Evolutionary conservation across 2,113 vertebrate species (phyloP), one percentile per base, ranked within the genome.

Genomic region (Daubentonia madagascariensis): DNA sequence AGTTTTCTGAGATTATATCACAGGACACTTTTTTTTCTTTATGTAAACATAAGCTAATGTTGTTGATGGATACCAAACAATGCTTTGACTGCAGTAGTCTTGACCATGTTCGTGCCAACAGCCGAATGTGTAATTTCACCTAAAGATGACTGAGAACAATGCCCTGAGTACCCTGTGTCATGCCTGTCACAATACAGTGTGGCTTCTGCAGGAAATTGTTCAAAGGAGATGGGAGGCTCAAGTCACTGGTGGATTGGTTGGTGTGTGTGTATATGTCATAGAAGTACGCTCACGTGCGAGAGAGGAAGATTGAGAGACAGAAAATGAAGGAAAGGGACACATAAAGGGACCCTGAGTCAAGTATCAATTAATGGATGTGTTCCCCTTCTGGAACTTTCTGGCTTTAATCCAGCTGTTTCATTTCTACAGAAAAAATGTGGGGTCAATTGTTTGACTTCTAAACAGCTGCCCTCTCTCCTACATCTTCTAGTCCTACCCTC

Each of bases 1-100:
- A 97, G 95, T 98, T 97, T 97, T 97, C 96, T 48, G 79, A 97
- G 96, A 95, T 98, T 85, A 30, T 97, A 97, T 97, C 96, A 96
- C 78, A 91, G 0, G 8, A 94, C 61, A 93, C 37, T 81, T 81
- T 97, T 57, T 78, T 84, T 90, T 40, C 91, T 95, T 85, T 94
- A 73, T 94, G 80, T 97, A 95, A 96, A 96, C 52, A 85, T 76
- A 93, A 96, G 67, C 80, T 54, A 57, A 45, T 8, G 32, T 76
- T 97, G 83, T 86, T 75, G 59, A 94, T 87, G 83, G 96, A 96
- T 89, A 86, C 78, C 67, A 67, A 76, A 91, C 83, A 95, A 84
- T 52, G 63, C 63, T 76, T 85, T 84, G n/a, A 50, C 25, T 76
- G 57, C 83, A 30, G 20, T 65, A n/a, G 83, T 52, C 10, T n/a